phyloP scores from a whole-genome alignment of 1,140 invertebrate genomes.

The Zaprionus camerounensis region DNA sequence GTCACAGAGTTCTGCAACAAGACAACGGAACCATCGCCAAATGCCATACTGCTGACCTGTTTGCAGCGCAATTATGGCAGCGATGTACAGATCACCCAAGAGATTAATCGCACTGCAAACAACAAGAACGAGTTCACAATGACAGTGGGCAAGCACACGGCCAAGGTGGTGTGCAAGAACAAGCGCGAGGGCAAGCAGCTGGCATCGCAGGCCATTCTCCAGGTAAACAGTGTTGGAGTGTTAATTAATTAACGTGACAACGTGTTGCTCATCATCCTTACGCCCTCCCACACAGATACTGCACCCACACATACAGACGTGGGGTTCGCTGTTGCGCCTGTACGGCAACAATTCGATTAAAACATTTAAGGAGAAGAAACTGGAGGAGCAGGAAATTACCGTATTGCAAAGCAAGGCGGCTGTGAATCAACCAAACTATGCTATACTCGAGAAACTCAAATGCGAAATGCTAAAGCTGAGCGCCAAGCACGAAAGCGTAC shows the following conservation, averaged over 20 bases:
- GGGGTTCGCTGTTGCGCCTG: conserved; percentile 96
- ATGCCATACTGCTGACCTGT: conserved; percentile 96
- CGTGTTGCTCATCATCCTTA: not conserved
- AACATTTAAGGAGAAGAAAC: conserved; percentile 96
- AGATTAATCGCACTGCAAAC: conserved; percentile 94
- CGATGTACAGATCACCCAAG: conserved; percentile 94
- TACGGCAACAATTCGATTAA: conserved; percentile 97
- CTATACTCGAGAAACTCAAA: conserved; percentile 95
- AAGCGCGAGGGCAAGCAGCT: conserved; percentile 99
- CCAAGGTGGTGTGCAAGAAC: conserved; percentile 95
- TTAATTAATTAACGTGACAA: not conserved
- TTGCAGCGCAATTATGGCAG: conserved; percentile 96
- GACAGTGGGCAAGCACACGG: conserved; percentile 96
- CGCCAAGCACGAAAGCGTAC: conserved; percentile 87
- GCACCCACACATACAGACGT: conserved; percentile 97
- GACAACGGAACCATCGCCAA: conserved; percentile 97
- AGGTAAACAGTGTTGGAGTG: conserved; percentile 84
- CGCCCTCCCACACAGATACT: conserved; percentile 85
- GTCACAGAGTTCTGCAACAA: conserved; percentile 97
- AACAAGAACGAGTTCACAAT: conserved; percentile 98
- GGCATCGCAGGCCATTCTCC: conserved; percentile 97
- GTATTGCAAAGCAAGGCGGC: conserved; percentile 95
- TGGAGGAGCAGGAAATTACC: conserved; percentile 97
- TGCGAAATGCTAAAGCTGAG: conserved; percentile 94
- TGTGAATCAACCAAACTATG: conserved; percentile 96